Percentiles rank a stretch among this genome's conserved stretches.
Evolutionary conservation across 2,888 invertebrate species (phyloP).

Genomic region (Ptychoptera contaminata): DNA sequence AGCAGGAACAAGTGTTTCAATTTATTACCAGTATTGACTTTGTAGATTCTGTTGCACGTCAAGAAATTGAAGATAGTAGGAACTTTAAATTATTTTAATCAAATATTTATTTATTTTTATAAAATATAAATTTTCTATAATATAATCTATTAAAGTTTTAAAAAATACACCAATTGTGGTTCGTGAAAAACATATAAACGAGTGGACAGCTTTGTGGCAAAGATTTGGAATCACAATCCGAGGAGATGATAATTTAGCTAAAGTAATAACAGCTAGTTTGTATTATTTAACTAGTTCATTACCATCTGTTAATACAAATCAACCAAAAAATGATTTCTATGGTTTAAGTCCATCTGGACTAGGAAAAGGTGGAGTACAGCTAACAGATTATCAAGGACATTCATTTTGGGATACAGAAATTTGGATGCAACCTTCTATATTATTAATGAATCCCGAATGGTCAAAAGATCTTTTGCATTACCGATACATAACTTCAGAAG

Average conservation of each 20-base stretch:
- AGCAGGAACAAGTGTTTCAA: no score
- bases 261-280: constrained; percentile 28
- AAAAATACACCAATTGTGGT: not conserved
- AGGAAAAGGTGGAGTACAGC: constrained; percentile 30
- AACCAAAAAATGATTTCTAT: constrained; percentile 32
- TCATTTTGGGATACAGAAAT: constrained; percentile 49
- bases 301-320: constrained; percentile 34
- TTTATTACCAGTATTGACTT: no score
- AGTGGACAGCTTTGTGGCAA: constrained; percentile 3
- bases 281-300: constrained; percentile 41
- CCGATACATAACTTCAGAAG: constrained; percentile 33
- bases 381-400: constrained; percentile 36
- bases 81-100: no score
- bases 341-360: constrained; percentile 43
- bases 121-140: no score
- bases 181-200: not conserved
- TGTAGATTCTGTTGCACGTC: no score
- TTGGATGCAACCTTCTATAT: constrained; percentile 43
- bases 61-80: not conserved
- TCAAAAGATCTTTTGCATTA: constrained; percentile 36
- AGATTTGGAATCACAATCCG: constrained; percentile 2
- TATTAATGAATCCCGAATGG: constrained; percentile 35
- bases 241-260: not conserved
- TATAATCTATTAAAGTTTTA: no score
- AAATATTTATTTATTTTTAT: no score